Conservation (phyloP, 92 coral and sea anemone species). For the Siderastrea radians region DNA sequence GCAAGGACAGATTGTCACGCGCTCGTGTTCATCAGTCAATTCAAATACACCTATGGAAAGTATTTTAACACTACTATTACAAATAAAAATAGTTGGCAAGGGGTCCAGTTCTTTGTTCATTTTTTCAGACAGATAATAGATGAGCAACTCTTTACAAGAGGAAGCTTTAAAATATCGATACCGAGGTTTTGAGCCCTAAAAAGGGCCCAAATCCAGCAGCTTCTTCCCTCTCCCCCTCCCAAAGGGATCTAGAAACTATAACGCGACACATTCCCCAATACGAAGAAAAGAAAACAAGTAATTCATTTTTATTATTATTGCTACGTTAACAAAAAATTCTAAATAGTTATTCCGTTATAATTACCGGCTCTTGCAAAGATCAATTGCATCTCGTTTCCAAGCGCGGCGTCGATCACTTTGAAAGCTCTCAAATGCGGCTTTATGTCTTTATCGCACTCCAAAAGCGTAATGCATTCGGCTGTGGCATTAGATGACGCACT, state of each 20-base stretch:
- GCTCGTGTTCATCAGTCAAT: neutral
- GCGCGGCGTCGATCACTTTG: too few relatives aligned
- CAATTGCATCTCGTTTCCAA: neutral
- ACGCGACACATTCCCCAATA: neutral
- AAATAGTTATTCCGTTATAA: neutral
- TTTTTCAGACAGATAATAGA: neutral
- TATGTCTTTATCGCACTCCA: neutral
- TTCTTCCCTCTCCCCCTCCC: too few relatives aligned
- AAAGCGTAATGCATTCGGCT: neutral
- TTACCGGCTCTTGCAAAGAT: constrained; percentile 7
- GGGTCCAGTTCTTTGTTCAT: too few relatives aligned
- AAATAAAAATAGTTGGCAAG: neutral
- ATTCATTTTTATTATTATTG: neutral
- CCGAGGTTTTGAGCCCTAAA: too few relatives aligned
- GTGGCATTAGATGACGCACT: neutral
- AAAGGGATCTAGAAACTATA: too few relatives aligned
- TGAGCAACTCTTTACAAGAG: neutral
- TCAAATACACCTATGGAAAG: constrained; percentile 8
- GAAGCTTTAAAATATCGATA: too few relatives aligned
- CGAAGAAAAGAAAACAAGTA: neutral
- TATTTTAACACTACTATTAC: neutral
- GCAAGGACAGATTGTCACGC: constrained; percentile 22
- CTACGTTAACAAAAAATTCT: neutral
- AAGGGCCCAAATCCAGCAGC: too few relatives aligned
- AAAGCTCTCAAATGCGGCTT: neutral